Conservation (phyloP, 2,113 vertebrate genomes). For the Tychaedon coryphoeus region DNA sequence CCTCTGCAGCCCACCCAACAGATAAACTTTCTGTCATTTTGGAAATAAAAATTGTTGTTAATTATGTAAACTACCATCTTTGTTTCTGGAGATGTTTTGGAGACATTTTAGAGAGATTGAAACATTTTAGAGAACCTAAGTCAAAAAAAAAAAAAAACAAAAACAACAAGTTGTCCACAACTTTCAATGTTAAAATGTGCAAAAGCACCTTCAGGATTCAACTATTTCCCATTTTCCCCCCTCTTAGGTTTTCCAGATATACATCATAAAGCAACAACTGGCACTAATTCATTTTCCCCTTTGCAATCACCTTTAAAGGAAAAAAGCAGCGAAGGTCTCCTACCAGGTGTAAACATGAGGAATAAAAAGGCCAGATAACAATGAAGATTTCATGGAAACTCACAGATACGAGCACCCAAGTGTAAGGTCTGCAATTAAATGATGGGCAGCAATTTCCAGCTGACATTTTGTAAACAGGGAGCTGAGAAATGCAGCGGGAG, state of each 20-base stretch:
- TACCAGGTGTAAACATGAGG: not conserved
- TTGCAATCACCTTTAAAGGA: conserved; percentile 8
- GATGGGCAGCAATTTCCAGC: conserved; percentile 1
- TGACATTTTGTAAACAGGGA: not conserved
- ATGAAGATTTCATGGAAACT: conserved; percentile 35
- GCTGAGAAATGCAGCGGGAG: not conserved
- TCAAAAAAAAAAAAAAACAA: not conserved
- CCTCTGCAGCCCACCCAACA: not conserved
- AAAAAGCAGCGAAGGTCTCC: not conserved
- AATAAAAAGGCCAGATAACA: conserved; percentile 41
- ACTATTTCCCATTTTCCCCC: fast-evolving
- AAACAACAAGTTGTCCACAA: not conserved
- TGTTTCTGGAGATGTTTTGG: too few relatives aligned
- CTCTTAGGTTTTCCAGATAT: not conserved
- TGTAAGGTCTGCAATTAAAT: not conserved
- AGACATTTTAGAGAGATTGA: too few relatives aligned
- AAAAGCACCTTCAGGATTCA: not conserved
- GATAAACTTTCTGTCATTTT: not conserved
- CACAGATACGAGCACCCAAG: not conserved
- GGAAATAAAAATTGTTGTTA: not conserved
- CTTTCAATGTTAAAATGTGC: not conserved
- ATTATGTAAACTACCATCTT: not conserved
- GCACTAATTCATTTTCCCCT: conserved; percentile 48
- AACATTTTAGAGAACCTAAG: not conserved
- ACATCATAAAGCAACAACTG: conserved; percentile 5